Evolutionary conservation across 2,888 invertebrate species (phyloP), one percentile per base, ranked within the genome.

Genomic region (Tenthredo distinguenda): DNA sequence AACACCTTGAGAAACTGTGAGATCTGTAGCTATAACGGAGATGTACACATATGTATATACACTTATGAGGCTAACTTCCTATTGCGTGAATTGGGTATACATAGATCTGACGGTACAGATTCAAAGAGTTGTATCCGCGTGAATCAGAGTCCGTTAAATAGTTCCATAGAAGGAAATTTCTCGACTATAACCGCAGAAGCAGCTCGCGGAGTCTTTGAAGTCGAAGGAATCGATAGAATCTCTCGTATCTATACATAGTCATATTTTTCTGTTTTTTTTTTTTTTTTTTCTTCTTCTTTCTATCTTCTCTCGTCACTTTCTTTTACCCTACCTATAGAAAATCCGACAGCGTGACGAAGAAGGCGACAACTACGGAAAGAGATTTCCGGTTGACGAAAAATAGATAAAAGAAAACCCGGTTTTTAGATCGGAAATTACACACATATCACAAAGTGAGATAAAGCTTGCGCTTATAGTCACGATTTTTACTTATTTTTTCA

Each of bases 371-470:
- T 47, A 15, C 26, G 62, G 26, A 62, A 21, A 62, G 62, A 26
- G 26, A 62, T 26, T 62, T 62, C 62, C 62, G 62, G 62, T 62
- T 10, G 62, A 62, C 26, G 47, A 62, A 26, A 26, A 62, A 62
- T 62, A 26, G 62, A 10, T 26, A 26, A 62, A 62, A 26, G 26
- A 62, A 62, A 62, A 26, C 1, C 26, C 10, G 26, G 62, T 62
- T 62, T 62, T 62, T 62, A 26, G 62, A 62, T 62, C 62, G 62
- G 62, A 62, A 62, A 62, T 62, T 62, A 62, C 26, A 62, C 26
- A 62, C 26, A 26, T 26, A 62, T 62, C 26, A 62, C 62, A 21
- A 62, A 62, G 62, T 62, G 62, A 62, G 62, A 62, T 26, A 26
- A 62, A 62, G 10, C 26, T 62, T 62, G 12, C 62, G 26, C 62